A percentile compares a stretch with the other conserved stretches of the same genome.
Conservation (phyloP, 1,140 invertebrate genomes). For the Whitmania pigra region DNA sequence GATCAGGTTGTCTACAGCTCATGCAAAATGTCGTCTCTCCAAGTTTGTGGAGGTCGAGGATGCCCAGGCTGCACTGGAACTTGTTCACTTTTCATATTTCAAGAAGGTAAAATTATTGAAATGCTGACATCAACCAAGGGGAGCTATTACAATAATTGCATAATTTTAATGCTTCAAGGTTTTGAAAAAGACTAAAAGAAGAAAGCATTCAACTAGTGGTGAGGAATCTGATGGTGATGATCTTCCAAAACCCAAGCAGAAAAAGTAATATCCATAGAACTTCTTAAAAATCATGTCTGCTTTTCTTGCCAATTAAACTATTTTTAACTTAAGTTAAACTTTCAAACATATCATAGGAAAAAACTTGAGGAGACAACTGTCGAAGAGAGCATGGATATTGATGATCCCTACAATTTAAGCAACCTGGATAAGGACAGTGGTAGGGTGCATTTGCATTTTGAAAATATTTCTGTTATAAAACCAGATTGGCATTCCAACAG, state of each 20-base stretch:
- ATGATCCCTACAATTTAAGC: too few relatives aligned
- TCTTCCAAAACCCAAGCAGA: background rate
- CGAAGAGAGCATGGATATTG: background rate
- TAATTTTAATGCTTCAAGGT: slow-evolving; percentile 6
- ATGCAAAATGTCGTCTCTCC: slow-evolving; percentile 84
- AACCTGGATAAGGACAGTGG: too few relatives aligned
- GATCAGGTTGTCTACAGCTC: slow-evolving; percentile 92
- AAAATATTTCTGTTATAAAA: background rate
- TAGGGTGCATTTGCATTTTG: background rate
- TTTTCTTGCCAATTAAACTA: slow-evolving; percentile 13
- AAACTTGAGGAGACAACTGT: background rate
- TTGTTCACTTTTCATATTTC: slow-evolving; percentile 95
- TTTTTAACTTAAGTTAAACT: too few relatives aligned
- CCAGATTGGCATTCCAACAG: too few relatives aligned
- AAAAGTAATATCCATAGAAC: background rate
- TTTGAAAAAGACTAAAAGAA: slow-evolving; percentile 16
- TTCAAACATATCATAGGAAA: background rate
- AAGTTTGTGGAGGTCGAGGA: slow-evolving; percentile 68
- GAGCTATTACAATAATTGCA: background rate
- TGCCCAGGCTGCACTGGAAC: slow-evolving; percentile 78
- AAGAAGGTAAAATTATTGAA: slow-evolving; percentile 55
- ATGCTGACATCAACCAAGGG: background rate
- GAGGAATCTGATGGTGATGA: slow-evolving; percentile 11
- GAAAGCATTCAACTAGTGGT: slow-evolving; percentile 3
- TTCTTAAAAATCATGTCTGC: background rate